phyloP scores from a whole-genome alignment of 2,888 invertebrate species.

The Tolmerus cingulatus region DNA sequence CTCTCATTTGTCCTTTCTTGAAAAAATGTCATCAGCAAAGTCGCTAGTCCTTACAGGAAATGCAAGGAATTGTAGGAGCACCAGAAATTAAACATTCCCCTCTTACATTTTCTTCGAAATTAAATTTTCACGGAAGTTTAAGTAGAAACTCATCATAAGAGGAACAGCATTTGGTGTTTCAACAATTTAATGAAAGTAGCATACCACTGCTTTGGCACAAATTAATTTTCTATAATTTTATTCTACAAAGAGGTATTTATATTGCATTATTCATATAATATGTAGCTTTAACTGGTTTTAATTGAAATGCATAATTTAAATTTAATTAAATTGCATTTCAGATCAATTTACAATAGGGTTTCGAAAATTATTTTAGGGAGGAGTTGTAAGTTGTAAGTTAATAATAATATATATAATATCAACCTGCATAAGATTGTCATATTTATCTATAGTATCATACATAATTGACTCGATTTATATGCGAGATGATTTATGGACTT shows the following conservation, averaged over 20 bases:
- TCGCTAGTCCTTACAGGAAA: neutral
- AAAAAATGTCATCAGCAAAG: neutral
- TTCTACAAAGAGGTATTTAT: neutral
- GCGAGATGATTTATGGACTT: neutral
- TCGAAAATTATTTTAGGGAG: neutral
- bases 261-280: neutral
- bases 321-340: neutral
- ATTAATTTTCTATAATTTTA: neutral
- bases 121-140: neutral
- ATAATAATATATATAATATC: too few relatives aligned
- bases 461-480: neutral
- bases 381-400: neutral
- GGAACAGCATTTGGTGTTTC: neutral
- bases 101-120: neutral
- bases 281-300: neutral
- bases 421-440: neutral
- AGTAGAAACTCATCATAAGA: neutral
- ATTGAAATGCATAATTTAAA: neutral
- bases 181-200: neutral
- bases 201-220: neutral
- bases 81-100: neutral
- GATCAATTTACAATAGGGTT: neutral
- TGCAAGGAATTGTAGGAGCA: neutral
- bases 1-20: neutral
- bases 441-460: neutral